phyloP scores from a whole-genome alignment of 53 echinoderm and acorn worm genomes.

The Glandiceps talaboti region DNA sequence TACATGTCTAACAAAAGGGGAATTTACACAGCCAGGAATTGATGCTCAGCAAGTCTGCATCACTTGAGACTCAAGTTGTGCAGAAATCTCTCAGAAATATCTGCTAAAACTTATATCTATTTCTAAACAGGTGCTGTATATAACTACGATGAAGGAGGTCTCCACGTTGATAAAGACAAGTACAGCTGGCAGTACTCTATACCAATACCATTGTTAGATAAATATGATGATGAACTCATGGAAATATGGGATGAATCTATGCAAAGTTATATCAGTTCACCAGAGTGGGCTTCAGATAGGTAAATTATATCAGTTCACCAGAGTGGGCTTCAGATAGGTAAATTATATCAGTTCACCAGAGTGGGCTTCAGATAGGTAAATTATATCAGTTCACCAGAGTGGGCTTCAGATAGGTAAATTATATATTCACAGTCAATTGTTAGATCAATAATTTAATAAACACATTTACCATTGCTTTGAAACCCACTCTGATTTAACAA shows the following conservation, averaged over 20 bases:
- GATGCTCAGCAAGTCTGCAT: too few relatives aligned
- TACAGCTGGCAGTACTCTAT: slow-evolving; percentile 40
- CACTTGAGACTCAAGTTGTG: too few relatives aligned
- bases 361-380: slow-evolving; percentile 40
- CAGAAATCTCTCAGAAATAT: too few relatives aligned
- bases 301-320: slow-evolving; percentile 3
- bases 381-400: slow-evolving; percentile 1
- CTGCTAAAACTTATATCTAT: too few relatives aligned
- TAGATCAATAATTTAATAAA: too few relatives aligned
- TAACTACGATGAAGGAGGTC: slow-evolving; percentile 46
- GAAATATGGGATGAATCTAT: slow-evolving; percentile 48
- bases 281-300: slow-evolving; percentile 33
- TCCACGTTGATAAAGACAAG: slow-evolving; percentile 14
- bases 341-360: background rate
- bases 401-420: slow-evolving; percentile 34
- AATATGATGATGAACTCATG: slow-evolving; percentile 38
- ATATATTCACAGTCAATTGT: background rate
- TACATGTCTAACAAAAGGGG: too few relatives aligned
- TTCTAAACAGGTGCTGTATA: slow-evolving; percentile 38
- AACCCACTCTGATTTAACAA: too few relatives aligned
- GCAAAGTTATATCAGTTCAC: slow-evolving; percentile 1
- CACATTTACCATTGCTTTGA: too few relatives aligned
- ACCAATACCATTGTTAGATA: slow-evolving; percentile 33
- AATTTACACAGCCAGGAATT: too few relatives aligned
- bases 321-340: slow-evolving; percentile 40